Conservation (phyloP, 2,797 vertebrate genomes). For the Cyprinodon diabolis region DNA sequence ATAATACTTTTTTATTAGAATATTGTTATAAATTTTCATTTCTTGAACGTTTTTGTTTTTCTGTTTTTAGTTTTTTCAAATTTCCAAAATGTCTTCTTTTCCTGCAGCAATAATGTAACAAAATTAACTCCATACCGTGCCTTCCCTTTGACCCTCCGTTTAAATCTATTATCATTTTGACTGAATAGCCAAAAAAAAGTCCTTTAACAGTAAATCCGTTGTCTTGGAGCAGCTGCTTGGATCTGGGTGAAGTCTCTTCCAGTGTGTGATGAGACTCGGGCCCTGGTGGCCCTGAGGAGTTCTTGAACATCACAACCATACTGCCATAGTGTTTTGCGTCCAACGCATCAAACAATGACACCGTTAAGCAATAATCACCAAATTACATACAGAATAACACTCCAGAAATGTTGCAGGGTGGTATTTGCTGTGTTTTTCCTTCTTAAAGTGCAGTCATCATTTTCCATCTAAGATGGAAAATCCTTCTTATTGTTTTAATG, state of each 20-base stretch:
- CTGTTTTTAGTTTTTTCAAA: no score
- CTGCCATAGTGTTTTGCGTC: not conserved
- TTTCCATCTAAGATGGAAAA: slow-evolving; percentile 32
- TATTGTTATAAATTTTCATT: no score
- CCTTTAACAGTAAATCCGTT: no score
- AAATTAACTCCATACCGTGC: no score
- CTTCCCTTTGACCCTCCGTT: no score
- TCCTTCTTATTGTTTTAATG: slow-evolving; percentile 37
- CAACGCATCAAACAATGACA: not conserved
- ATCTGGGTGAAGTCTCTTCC: not conserved
- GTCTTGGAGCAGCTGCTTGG: not conserved
- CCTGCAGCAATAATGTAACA: no score
- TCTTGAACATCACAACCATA: not conserved
- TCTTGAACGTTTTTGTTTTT: no score
- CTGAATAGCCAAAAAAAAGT: no score
- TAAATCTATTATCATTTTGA: no score
- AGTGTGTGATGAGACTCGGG: not conserved
- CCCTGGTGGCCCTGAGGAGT: not conserved
- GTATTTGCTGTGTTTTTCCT: not conserved
- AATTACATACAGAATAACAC: not conserved
- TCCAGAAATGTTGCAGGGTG: slow-evolving; percentile 14
- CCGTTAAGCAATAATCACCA: no score
- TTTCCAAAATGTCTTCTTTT: no score
- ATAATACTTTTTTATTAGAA: no score
- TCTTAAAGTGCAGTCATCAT: not conserved